Evolutionary conservation across 1,140 invertebrate genomes (phyloP), one percentile per base, ranked within the genome.

Genomic region (Drosophila tsacasi): DNA sequence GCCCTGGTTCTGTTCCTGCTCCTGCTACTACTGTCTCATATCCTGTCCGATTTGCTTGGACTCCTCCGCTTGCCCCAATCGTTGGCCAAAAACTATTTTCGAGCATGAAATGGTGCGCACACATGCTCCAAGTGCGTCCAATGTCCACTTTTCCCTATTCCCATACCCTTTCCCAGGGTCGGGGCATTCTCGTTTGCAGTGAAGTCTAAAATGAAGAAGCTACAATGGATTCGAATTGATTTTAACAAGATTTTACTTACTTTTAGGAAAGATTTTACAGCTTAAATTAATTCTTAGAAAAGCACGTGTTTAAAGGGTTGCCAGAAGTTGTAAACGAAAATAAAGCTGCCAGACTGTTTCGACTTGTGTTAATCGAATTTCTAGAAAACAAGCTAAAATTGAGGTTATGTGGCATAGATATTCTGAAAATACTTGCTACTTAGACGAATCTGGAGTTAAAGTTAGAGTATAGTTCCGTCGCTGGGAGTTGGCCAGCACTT

Each of bases 121-220:
- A 87, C 81, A 87, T 87, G 84, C 84, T 87, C 81, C 84, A 81
- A 87, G 84, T 87, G 84, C 83, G 83, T 87, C 84, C 80, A 80
- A 73, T 87, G 83, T 82, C 78, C 77, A 67, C 50, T 74, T 73
- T 62, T 73, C 4, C 54, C 71, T 19, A 44, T 35, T 23, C 23
- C 12, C 19, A 52, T 73, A 42, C 68, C 21, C 71, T 74, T 15
- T 9, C 44, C 9, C 7, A 0, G 4, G 4, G 2, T 10, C 3
- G 5, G 37, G 23, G 5, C 3, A 6, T 1, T 5, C 9, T 37
- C 13, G 12, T 2, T 23, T 1, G 4, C 15, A 17, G 19, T 37
- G 19, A 35, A 37, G 19, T 8, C 19, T 37, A 0, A 35, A 21
- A 21, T 37, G 6, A 25, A 9, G 8, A 21, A 15, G 23, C 2